Conservation (phyloP, 2,113 vertebrate genomes). For the Prochilodus magdalenae region DNA sequence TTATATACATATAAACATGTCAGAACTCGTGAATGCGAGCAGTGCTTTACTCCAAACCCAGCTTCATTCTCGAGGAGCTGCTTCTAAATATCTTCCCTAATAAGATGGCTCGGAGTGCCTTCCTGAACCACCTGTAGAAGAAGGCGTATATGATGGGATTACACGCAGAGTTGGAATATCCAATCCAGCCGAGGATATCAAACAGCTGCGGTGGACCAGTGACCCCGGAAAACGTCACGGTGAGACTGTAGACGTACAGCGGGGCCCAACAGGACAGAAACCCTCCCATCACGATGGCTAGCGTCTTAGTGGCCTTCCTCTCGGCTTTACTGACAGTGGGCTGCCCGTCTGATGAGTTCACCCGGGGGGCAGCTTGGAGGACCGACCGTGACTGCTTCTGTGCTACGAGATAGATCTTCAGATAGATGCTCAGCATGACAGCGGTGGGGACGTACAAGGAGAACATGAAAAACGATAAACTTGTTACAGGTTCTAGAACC, state of each 20-base stretch:
- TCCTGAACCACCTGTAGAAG: constrained; percentile 84
- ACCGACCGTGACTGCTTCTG: constrained; percentile 78
- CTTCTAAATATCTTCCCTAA: constrained; percentile 77
- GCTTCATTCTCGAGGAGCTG: constrained; percentile 65
- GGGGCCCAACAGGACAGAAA: constrained; percentile 85
- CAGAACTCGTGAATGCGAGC: no score
- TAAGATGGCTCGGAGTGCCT: constrained; percentile 80
- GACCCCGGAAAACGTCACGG: constrained; percentile 77
- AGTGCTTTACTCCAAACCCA: constrained; percentile 1
- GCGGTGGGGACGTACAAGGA: constrained; percentile 82
- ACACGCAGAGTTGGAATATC: constrained; percentile 83
- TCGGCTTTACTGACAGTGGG: constrained; percentile 63
- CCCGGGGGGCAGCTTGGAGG: constrained; percentile 50
- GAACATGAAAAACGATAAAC: constrained; percentile 71
- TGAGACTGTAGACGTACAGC: constrained; percentile 79
- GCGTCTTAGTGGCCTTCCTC: constrained; percentile 79
- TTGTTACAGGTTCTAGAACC: constrained; percentile 76
- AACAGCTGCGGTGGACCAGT: constrained; percentile 68
- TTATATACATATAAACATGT: no score
- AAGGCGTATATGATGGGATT: constrained; percentile 85
- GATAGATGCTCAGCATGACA: constrained; percentile 80
- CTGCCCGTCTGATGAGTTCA: constrained; percentile 44
- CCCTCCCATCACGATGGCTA: constrained; percentile 79
- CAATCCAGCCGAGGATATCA: constrained; percentile 81
- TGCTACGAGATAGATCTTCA: constrained; percentile 80